Evolutionary conservation across 2,888 invertebrate genomes (phyloP).

Genomic region (Heteromurus nitidus): DNA sequence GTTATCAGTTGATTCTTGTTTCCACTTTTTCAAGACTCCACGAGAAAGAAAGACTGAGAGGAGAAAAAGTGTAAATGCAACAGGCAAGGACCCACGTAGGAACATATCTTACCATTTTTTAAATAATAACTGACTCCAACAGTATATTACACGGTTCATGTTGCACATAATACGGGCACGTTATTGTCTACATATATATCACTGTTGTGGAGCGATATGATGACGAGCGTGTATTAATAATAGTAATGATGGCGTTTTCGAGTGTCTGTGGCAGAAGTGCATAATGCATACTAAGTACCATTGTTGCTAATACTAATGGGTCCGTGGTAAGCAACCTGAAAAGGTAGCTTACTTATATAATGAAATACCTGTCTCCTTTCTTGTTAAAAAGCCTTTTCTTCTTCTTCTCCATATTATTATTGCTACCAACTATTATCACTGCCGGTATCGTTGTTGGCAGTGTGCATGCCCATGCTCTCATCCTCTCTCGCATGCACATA

Average conservation of each 20-base stretch:
- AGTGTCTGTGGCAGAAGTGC: constrained; percentile 32
- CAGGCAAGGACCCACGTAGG: constrained; percentile 6
- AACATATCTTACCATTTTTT: no score
- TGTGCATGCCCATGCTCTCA: constrained; percentile 47
- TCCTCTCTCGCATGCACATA: background rate
- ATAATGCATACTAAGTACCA: constrained; percentile 52
- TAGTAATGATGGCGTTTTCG: constrained; percentile 34
- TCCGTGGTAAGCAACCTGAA: background rate
- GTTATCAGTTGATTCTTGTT: constrained; percentile 27
- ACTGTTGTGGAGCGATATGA: constrained; percentile 36
- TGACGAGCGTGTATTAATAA: constrained; percentile 52
- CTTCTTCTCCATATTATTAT: constrained; percentile 37
- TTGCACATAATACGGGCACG: no score
- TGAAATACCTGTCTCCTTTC: constrained; percentile 48
- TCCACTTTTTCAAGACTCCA: background rate
- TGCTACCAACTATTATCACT: constrained; percentile 56
- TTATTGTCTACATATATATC: no score
- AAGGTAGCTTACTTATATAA: constrained; percentile 26
- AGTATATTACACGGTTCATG: no score
- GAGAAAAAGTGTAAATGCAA: constrained; percentile 7
- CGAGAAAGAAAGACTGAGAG: background rate
- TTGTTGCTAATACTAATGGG: constrained; percentile 23
- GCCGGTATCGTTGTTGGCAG: constrained; percentile 52
- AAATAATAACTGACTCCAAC: no score
- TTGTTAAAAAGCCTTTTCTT: constrained; percentile 22